These are phyloP conservation scores for Matsumyia berberina DNA, from an alignment of 2,888 invertebrate genomes.

Conservation along the genomic window DNA sequence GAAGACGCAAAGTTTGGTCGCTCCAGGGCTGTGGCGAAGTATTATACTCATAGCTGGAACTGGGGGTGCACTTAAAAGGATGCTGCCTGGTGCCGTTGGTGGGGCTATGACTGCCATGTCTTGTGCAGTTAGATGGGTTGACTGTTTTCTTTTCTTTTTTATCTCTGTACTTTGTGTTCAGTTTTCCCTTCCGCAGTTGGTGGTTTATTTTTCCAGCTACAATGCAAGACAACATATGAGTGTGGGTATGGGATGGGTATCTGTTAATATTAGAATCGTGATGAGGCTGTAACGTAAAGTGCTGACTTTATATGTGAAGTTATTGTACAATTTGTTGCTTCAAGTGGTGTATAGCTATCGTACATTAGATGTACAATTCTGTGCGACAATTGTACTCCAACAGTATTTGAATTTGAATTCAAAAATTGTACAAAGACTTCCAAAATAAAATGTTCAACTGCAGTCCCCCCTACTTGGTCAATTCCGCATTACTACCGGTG, in stretches of 20 bases:
- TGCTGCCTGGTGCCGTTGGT: conserved; percentile 32
- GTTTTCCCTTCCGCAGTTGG: conserved; percentile 23
- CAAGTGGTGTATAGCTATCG: too few species aligned
- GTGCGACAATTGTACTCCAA: too few species aligned
- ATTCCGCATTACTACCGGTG: too few species aligned
- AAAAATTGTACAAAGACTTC: too few species aligned
- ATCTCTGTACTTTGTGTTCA: neutral
- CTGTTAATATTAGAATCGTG: conserved; percentile 19
- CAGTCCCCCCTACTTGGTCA: too few species aligned
- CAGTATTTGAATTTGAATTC: too few species aligned
- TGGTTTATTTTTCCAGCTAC: conserved; percentile 31
- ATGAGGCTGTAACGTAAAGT: neutral
- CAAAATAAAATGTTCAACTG: too few species aligned
- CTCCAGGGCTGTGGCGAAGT: conserved; percentile 68
- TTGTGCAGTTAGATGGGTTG: conserved; percentile 26
- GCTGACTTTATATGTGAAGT: neutral
- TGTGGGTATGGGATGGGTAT: neutral
- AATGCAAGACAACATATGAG: neutral
- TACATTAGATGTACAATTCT: too few species aligned
- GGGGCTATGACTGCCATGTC: conserved; percentile 31
- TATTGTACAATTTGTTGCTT: neutral
- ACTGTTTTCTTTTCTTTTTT: conserved; percentile 23
- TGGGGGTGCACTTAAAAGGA: conserved; percentile 68
- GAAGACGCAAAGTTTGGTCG: conserved; percentile 76
- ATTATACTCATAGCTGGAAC: neutral